Percentiles rank a stretch among this genome's conserved stretches.
phyloP scores from a whole-genome alignment of 2,888 invertebrate species.

The Pharmacophagus antenor region DNA sequence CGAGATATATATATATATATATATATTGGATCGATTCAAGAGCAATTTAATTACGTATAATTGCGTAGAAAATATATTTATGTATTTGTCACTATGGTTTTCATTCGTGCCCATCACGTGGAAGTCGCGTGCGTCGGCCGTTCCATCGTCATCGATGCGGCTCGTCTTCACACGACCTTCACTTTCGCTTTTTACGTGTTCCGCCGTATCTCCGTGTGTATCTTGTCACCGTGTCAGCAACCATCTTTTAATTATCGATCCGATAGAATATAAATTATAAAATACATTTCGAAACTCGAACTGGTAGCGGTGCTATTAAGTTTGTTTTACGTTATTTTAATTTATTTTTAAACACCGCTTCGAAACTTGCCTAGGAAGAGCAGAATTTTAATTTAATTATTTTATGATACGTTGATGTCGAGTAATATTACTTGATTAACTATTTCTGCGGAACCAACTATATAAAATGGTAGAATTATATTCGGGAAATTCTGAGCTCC shows the following conservation, averaged over 20 bases:
- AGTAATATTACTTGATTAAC: background rate
- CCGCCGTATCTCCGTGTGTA: constrained; percentile 22
- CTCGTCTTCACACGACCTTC: constrained; percentile 49
- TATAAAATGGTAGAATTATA: background rate
- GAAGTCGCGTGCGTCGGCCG: constrained; percentile 12
- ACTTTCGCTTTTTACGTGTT: constrained; percentile 48
- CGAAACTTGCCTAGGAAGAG: too few species aligned
- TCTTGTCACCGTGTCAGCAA: constrained; percentile 17
- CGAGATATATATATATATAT: background rate
- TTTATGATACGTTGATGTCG: too few species aligned
- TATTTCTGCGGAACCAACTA: background rate
- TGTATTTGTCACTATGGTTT: background rate
- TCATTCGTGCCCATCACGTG: background rate
- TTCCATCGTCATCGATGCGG: constrained; percentile 35
- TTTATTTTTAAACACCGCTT: too few species aligned
- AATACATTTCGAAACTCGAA: background rate
- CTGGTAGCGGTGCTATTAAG: too few species aligned
- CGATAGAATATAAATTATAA: constrained; percentile 10
- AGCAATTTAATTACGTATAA: background rate
- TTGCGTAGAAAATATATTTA: background rate
- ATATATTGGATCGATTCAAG: too few species aligned
- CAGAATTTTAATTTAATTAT: too few species aligned
- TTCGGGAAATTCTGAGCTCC: too few species aligned
- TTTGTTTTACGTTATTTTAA: background rate
- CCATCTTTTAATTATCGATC: constrained; percentile 19